These are phyloP conservation scores for Dreissena rostriformis DNA, from an alignment of 1,140 invertebrate species.

Conservation along the genomic window DNA sequence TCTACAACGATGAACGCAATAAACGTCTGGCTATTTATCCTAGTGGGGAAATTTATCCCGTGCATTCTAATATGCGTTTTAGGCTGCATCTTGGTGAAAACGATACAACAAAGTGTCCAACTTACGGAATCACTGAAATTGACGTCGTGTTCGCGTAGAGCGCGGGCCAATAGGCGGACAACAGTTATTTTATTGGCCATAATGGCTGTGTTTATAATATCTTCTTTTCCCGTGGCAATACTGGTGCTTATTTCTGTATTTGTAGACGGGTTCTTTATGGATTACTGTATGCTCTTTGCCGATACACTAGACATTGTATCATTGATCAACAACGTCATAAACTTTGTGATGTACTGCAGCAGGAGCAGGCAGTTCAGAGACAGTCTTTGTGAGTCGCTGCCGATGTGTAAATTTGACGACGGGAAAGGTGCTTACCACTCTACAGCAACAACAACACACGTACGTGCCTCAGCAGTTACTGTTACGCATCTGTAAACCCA, in stretches of 20 bases:
- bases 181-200: constrained; percentile 75
- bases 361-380: constrained; percentile 96
- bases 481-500: too few species aligned
- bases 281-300: constrained; percentile 86
- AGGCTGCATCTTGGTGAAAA: constrained; percentile 81
- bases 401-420: neutral
- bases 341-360: constrained; percentile 95
- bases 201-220: constrained; percentile 90
- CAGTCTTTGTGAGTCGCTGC: constrained; percentile 84
- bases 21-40: constrained; percentile 76
- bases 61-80: constrained; percentile 82
- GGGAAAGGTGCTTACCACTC: neutral
- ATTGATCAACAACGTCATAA: constrained; percentile 94
- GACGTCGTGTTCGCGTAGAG: constrained; percentile 83
- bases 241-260: constrained; percentile 73
- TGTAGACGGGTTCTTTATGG: constrained; percentile 68
- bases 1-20: constrained; percentile 56
- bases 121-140: constrained; percentile 73
- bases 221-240: constrained; percentile 89
- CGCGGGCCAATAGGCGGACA: constrained; percentile 87
- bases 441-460: neutral
- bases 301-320: constrained; percentile 96
- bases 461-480: neutral
- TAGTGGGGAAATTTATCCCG: constrained; percentile 81
- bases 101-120: constrained; percentile 80